These are phyloP conservation scores for Petrolisthes cinctipes DNA, from an alignment of 2,888 invertebrate genomes.

Conservation along the genomic window DNA sequence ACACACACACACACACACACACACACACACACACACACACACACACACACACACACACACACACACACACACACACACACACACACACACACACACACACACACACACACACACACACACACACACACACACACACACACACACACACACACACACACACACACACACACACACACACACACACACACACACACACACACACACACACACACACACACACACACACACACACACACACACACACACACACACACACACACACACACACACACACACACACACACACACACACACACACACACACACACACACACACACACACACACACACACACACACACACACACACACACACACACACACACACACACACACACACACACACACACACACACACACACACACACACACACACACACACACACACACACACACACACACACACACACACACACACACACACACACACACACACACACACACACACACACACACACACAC, in stretches of 20 bases:
- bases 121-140: slow-evolving; percentile 34
- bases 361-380: slow-evolving; percentile 40
- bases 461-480: slow-evolving; percentile 8
- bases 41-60: slow-evolving; percentile 33
- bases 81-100: neutral
- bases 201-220: slow-evolving; percentile 34
- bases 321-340: neutral
- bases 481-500: neutral
- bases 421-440: slow-evolving; percentile 11
- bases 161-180: neutral
- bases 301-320: slow-evolving; percentile 16
- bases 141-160: slow-evolving; percentile 24
- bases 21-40: slow-evolving; percentile 5
- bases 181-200: slow-evolving; percentile 16
- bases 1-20: neutral
- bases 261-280: slow-evolving; percentile 13
- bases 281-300: slow-evolving; percentile 37
- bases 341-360: slow-evolving; percentile 9
- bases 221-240: slow-evolving; percentile 20
- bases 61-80: slow-evolving; percentile 27
- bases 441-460: slow-evolving; percentile 40
- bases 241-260: neutral
- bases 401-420: neutral
- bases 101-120: slow-evolving; percentile 10
- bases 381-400: slow-evolving; percentile 10